These are phyloP conservation scores for Nematolebias whitei DNA, from an alignment of 2,113 vertebrate species.

Conservation along the genomic window DNA sequence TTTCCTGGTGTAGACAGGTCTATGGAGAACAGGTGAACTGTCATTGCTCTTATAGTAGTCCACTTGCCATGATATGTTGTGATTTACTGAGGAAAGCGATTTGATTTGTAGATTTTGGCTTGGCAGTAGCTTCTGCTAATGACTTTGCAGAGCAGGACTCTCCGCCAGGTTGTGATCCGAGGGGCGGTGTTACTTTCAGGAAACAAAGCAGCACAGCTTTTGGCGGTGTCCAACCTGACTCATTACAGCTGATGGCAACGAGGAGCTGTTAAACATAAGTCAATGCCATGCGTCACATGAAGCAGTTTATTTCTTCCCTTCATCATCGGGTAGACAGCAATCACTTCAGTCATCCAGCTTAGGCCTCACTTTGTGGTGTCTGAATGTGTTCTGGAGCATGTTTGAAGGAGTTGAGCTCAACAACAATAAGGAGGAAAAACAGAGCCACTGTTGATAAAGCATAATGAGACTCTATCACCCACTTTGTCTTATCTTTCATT, in stretches of 20 bases:
- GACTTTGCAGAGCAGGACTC: slow-evolving; percentile 46
- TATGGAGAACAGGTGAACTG: slow-evolving; percentile 12
- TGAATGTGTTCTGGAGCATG: slow-evolving; percentile 10
- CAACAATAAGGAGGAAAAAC: slow-evolving; percentile 11
- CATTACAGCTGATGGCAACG: slow-evolving; percentile 54
- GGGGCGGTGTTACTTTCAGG: slow-evolving; percentile 36
- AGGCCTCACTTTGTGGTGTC: slow-evolving; percentile 22
- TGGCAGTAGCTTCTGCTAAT: slow-evolving; percentile 46
- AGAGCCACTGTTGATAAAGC: slow-evolving; percentile 42
- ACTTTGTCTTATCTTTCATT: slow-evolving; percentile 23
- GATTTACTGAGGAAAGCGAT: slow-evolving; percentile 35
- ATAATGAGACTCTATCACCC: slow-evolving; percentile 40
- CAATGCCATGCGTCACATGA: slow-evolving; percentile 32
- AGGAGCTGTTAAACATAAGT: slow-evolving; percentile 42
- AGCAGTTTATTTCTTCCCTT: slow-evolving; percentile 31
- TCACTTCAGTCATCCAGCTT: slow-evolving; percentile 55
- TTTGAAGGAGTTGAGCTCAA: slow-evolving; percentile 35
- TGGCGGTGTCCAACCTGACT: slow-evolving; percentile 37
- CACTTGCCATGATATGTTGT: slow-evolving; percentile 12
- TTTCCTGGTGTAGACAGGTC: not conserved
- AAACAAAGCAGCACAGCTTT: slow-evolving; percentile 20
- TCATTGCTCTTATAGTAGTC: not conserved
- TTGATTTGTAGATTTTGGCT: slow-evolving; percentile 39
- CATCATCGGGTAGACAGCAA: slow-evolving; percentile 49
- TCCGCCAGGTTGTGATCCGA: slow-evolving; percentile 38